phyloP scores from a whole-genome alignment of 2,113 vertebrate species.

The Noctilio leporinus region DNA sequence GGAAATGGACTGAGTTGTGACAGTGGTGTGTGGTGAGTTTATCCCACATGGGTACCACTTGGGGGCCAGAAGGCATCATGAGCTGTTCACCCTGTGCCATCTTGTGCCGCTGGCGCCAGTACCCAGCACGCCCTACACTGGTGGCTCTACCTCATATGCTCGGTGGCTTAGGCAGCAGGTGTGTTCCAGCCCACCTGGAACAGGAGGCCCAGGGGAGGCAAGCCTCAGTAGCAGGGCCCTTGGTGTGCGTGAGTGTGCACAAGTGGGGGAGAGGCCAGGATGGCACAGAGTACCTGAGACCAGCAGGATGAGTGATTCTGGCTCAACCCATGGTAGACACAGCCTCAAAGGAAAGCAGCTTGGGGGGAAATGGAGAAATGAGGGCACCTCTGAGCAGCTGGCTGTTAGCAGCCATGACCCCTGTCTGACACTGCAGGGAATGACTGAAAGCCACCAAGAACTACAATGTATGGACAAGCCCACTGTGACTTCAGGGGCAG shows the following conservation, averaged over 20 bases:
- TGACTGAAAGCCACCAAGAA: neutral
- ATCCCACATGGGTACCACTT: neutral
- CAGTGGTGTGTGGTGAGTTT: neutral
- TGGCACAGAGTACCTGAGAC: neutral
- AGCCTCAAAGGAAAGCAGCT: neutral
- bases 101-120: neutral
- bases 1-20: neutral
- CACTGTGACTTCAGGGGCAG: neutral
- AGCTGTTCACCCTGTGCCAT: neutral
- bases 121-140: neutral
- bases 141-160: neutral
- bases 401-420: neutral
- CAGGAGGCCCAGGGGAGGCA: neutral
- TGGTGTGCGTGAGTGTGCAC: too few relatives aligned
- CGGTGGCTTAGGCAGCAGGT: neutral
- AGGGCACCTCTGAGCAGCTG: neutral
- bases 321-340: neutral
- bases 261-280: rapidly evolving
- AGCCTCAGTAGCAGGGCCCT: neutral
- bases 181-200: neutral
- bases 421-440: neutral
- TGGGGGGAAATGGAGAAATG: neutral
- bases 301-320: neutral
- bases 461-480: neutral
- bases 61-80: neutral